Evolutionary conservation across 2,888 invertebrate species (phyloP), one percentile per base, ranked within the genome.

Genomic region (Polylopha cassiicola): DNA sequence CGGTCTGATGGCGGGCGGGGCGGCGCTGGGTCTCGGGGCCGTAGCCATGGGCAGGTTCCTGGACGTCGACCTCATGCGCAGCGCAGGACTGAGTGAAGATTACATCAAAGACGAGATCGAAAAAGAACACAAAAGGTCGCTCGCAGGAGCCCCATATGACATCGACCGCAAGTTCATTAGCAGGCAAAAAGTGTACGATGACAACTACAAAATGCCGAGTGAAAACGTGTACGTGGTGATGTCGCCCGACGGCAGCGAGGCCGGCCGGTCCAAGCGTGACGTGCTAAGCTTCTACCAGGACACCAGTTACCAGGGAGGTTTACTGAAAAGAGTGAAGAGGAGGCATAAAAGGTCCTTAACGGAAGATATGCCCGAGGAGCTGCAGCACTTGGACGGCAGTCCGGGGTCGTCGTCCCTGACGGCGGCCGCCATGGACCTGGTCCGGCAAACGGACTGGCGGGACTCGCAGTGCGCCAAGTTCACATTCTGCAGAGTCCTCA

Each of bases 1-100:
- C 11, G 92, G 94, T 2, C 73, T 93, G 3, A 90, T 94, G 58
- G 93, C 93, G 5, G 93, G 93, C n/a, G 93, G 94, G 7, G 93
- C 94, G 0, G 94, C 94, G 1, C 70, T 94, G 13, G 92, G 93
- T 1, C 87, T 94, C n/a, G 93, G 93, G 3, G 93, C 93, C 0
- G 92, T 93, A 0, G 93, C 93, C 0, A 89, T 94, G 43, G 93
- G 93, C 4, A 86, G 92, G 48, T 89, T 91, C 43, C 72, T 92
- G 4, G 90, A 91, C 51, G 89, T 89, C 0, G 89, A 90, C 52
- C 71, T 90, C 9, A 82, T 90, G 73, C 87, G 89, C 28, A 85
- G 87, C 38, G 77, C 85, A n/a, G 86, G 73, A 3, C 66, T 58
- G 37, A 77, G 56, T 42, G 75, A 81, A 39, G 79, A 76, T 22